A percentile compares a stretch with the other conserved stretches of the same genome.
Conservation (phyloP, 1,140 invertebrate species). For the Saccostrea glomerata region DNA sequence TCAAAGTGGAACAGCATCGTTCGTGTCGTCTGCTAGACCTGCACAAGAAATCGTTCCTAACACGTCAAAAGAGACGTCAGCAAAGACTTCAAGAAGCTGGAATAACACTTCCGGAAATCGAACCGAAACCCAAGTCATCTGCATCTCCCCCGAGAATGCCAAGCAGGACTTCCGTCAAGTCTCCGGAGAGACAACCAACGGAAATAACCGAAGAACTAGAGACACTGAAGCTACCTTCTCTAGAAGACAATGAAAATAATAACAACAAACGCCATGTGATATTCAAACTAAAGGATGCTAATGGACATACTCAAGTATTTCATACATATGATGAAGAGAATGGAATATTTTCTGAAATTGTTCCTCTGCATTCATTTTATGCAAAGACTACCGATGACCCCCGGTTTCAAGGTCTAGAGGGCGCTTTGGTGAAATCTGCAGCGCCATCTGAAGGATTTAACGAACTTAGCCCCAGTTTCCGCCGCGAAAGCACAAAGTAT, state of each 20-base stretch:
- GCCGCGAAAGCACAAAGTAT: constrained; percentile 24
- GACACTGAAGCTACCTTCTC: constrained; percentile 57
- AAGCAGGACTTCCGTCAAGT: constrained; percentile 25
- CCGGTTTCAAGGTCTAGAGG: constrained; percentile 60
- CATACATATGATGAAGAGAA: constrained; percentile 64
- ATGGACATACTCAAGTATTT: constrained; percentile 67
- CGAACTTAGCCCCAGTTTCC: constrained; percentile 56
- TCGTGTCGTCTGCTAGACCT: constrained; percentile 65
- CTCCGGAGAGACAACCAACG: constrained; percentile 7
- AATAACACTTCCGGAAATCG: constrained; percentile 44
- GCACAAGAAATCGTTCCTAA: constrained; percentile 67
- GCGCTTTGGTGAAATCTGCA: constrained; percentile 41
- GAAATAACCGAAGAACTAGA: constrained; percentile 48
- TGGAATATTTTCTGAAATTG: constrained; percentile 58
- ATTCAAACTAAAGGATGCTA: constrained; percentile 62
- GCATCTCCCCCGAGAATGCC: constrained; percentile 2
- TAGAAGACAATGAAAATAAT: constrained; percentile 42
- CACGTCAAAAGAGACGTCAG: constrained; percentile 63
- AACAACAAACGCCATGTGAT: constrained; percentile 63
- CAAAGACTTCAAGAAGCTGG: constrained; percentile 51
- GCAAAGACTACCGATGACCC: constrained; percentile 63
- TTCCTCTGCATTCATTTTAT: constrained; percentile 62
- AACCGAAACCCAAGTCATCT: constrained; percentile 30
- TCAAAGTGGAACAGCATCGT: constrained; percentile 66
- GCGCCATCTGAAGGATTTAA: constrained; percentile 50